Evolutionary conservation across 2,888 invertebrate genomes (phyloP).

Genomic region (Liopterus haemorrhoidalis): DNA sequence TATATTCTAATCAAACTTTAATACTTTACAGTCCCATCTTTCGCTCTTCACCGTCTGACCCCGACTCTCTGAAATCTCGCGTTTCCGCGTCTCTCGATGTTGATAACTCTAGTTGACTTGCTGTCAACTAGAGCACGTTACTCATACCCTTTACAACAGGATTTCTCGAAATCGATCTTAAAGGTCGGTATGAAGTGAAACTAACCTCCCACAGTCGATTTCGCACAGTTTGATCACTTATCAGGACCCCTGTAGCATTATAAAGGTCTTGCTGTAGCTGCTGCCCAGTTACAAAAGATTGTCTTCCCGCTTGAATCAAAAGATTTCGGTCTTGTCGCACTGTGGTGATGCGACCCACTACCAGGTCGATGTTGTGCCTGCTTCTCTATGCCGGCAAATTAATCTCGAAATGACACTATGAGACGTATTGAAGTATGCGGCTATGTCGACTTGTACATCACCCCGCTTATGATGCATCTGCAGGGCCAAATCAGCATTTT

Average conservation of each 20-base stretch:
- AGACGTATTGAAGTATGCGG: too few relatives aligned
- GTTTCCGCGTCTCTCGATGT: too few relatives aligned
- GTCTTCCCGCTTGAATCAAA: conserved; percentile 1
- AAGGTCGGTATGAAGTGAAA: conserved; percentile 1
- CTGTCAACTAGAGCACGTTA: too few relatives aligned
- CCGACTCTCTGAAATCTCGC: too few relatives aligned
- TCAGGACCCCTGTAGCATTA: neutral
- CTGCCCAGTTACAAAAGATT: too few relatives aligned
- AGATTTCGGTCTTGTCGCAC: neutral
- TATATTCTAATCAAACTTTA: too few relatives aligned
- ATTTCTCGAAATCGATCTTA: too few relatives aligned
- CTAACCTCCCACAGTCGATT: neutral
- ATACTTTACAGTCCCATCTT: too few relatives aligned
- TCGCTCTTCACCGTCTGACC: too few relatives aligned
- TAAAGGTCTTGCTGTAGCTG: too few relatives aligned
- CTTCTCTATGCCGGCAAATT: neutral
- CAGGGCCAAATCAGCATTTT: neutral
- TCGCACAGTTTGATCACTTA: conserved; percentile 2
- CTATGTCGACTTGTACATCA: neutral
- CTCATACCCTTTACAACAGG: too few relatives aligned
- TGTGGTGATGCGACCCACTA: conserved; percentile 3
- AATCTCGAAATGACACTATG: conserved; percentile 1
- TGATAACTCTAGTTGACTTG: too few relatives aligned
- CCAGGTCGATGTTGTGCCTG: conserved; percentile 6
- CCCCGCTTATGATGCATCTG: neutral